phyloP scores from a whole-genome alignment of 2,888 invertebrate genomes.

The Cryptus armator region DNA sequence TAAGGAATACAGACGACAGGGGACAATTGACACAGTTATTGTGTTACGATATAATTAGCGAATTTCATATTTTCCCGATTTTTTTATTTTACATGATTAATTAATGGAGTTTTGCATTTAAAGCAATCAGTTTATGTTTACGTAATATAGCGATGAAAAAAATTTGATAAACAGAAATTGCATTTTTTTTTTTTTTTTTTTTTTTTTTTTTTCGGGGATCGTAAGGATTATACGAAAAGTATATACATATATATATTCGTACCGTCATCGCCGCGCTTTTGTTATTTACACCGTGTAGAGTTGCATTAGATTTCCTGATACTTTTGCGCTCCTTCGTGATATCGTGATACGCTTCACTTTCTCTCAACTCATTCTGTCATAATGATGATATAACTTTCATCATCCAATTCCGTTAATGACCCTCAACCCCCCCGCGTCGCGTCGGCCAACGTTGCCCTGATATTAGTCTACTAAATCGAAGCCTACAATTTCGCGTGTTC shows the following conservation, averaged over 20 bases:
- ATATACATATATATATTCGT: too few species aligned
- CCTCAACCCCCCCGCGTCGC: neutral
- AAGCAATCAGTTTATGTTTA: neutral
- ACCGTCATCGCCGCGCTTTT: neutral
- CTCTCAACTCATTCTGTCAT: constrained; percentile 17
- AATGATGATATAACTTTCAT: constrained; percentile 54
- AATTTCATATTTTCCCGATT: too few species aligned
- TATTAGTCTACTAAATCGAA: constrained; percentile 42
- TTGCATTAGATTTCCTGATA: neutral
- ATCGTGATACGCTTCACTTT: neutral
- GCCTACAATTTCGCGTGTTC: constrained; percentile 35
- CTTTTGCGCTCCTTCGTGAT: constrained; percentile 14
- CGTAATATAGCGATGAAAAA: too few species aligned
- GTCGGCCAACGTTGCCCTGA: neutral
- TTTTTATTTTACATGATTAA: too few species aligned
- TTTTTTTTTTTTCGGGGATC: neutral
- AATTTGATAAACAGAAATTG: too few species aligned
- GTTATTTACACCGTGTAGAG: neutral
- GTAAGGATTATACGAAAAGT: too few species aligned
- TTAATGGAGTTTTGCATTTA: too few species aligned
- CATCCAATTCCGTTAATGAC: constrained; percentile 51
- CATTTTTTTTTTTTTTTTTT: too few species aligned
- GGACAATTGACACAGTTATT: too few species aligned
- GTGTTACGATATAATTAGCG: too few species aligned
- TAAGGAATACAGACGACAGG: too few species aligned